Conservation (phyloP, 2,888 invertebrate species). For the Drosophila mulleri region DNA sequence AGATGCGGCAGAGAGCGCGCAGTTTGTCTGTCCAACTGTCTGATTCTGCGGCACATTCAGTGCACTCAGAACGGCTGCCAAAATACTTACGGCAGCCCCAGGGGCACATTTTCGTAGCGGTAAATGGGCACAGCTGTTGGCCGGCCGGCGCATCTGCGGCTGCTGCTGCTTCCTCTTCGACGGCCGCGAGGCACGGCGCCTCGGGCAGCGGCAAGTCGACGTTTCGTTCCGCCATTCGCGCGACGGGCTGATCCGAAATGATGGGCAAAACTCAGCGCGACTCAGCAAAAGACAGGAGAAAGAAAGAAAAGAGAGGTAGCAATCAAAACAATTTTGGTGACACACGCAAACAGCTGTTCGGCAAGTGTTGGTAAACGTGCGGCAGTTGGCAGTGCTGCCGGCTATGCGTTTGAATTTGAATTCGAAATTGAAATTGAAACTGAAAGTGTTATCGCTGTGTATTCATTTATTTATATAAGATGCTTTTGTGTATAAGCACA, state of each 20-base stretch:
- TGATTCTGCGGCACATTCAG: no score
- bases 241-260: not conserved
- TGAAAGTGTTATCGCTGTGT: not conserved
- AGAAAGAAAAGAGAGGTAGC: not conserved
- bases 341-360: constrained; percentile 37
- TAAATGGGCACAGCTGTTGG: constrained; percentile 38
- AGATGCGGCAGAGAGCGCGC: not conserved
- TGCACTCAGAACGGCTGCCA: not conserved
- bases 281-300: not conserved
- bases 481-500: not conserved
- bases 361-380: constrained; percentile 39
- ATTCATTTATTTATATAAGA: no score
- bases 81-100: constrained; percentile 55
- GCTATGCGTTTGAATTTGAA: constrained; percentile 20
- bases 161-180: constrained; percentile 1
- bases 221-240: constrained; percentile 16
- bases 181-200: not conserved
- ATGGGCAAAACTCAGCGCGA: not conserved
- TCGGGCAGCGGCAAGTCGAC: not conserved
- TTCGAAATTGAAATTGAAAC: constrained; percentile 7
- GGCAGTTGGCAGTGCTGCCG: not conserved
- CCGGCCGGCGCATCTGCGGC: constrained; percentile 8
- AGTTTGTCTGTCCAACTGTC: not conserved
- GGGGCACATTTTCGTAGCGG: constrained; percentile 29
- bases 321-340: constrained; percentile 3